phyloP scores from a whole-genome alignment of 2,888 invertebrate genomes.

The Abrostola triplasia region DNA sequence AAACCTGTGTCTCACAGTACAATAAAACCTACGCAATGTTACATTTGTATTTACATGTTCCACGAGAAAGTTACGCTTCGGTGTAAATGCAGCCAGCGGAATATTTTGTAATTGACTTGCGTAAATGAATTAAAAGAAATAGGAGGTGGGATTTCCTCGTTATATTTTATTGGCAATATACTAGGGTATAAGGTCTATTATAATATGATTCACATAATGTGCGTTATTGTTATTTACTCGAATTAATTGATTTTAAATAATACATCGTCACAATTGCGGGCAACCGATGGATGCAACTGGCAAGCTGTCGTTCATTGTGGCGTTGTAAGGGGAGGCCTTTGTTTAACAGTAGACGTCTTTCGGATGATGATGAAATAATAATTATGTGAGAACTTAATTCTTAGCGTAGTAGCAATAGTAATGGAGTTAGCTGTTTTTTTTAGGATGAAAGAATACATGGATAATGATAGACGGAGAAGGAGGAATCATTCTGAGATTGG shows the following conservation, averaged over 20 bases:
- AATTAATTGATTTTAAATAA: background rate
- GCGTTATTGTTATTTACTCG: background rate
- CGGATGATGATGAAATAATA: no score
- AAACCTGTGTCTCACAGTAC: background rate
- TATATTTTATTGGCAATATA: slow-evolving; percentile 19
- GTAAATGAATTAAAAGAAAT: slow-evolving; percentile 51
- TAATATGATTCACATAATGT: background rate
- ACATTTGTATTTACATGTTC: background rate
- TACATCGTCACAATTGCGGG: no score
- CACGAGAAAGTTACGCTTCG: slow-evolving; percentile 26
- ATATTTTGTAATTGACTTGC: slow-evolving; percentile 53
- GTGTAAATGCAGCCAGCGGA: slow-evolving; percentile 49
- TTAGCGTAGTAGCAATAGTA: no score
- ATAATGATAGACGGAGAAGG: no score
- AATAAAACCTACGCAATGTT: background rate
- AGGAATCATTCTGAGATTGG: no score
- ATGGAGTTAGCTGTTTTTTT: no score
- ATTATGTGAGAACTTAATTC: no score
- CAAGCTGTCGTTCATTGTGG: no score
- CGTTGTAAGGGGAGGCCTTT: no score
- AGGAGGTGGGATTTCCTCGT: slow-evolving; percentile 46
- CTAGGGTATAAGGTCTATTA: background rate
- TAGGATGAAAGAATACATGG: no score
- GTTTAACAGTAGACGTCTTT: no score
- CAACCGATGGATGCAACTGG: no score